Evolutionary conservation across 2,113 vertebrate genomes (phyloP).

Genomic region (Rafetus swinhoei): DNA sequence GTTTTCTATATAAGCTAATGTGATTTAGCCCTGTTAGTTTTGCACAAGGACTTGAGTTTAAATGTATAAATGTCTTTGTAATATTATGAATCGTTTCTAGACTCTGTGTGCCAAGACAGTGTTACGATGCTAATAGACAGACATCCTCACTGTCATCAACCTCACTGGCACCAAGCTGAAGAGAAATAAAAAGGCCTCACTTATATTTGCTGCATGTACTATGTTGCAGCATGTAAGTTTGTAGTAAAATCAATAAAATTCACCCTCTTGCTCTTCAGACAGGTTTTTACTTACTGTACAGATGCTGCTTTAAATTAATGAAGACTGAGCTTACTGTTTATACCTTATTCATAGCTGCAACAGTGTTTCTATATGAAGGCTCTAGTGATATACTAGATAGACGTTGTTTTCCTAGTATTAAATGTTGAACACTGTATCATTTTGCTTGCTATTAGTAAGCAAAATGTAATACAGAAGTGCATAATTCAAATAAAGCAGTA

Average conservation of each 20-base stretch:
- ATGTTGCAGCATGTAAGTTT: neutral
- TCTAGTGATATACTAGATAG: neutral
- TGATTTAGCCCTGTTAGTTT: neutral
- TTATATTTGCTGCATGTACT: neutral
- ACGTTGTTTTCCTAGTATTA: no score
- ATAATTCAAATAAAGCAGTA: neutral
- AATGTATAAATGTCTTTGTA: neutral
- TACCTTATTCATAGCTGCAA: neutral
- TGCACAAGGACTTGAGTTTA: neutral
- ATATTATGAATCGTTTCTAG: neutral
- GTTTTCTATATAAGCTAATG: neutral
- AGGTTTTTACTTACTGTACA: neutral
- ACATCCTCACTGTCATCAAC: neutral
- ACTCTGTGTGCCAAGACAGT: neutral
- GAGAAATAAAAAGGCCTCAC: neutral
- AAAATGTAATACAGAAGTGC: neutral
- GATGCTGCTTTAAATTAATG: neutral
- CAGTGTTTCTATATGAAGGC: neutral
- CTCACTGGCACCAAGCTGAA: neutral
- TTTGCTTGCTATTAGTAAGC: neutral
- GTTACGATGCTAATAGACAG: neutral
- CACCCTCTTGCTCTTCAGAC: neutral
- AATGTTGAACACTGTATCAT: neutral
- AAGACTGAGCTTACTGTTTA: neutral
- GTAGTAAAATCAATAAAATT: neutral